Base-by-base conservation (phyloP, 1,140 invertebrate species). In the honey bee (Apis mellifera) region DNA sequence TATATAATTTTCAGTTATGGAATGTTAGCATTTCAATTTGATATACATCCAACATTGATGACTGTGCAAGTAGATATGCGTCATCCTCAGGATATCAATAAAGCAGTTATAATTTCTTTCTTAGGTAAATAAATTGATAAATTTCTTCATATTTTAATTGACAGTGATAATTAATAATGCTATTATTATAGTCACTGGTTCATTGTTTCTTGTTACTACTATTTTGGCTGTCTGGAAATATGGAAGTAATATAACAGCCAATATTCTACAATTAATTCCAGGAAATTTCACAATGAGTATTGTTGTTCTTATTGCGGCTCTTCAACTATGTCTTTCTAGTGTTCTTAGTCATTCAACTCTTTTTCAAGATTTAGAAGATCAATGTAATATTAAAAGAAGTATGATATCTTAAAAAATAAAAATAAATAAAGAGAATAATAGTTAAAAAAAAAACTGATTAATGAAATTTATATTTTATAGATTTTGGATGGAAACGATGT, bases 51-150 rank as follows among this genome's bases (percentile, higher is more conserved):
- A 8, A 96, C 96, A 84, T 92, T 97, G 71, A 94, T 97, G 89
- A 97, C 97, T 0, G 95, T 97, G 19, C 97, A 97, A 93, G 96
- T 97, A 64, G 97, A 97, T 89, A 97, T 97, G 97, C 94, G 95
- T 85, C 95, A 96, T 62, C 96, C 96, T 82, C 91, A 93, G 1
- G 95, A 96, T 82, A 95, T 97, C 23, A 94, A 95, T 82, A 93
- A 93, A 86, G 96, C 96, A 1, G 94, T 97, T 9, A 77, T 96
- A 2, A 91, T 94, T 57, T 96, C 96, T 23, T 97, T 97, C 92
- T 85, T 95, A 55, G 93, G 96, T 96, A 91, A 82, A 52, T 21
- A 2, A 23, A 19, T 32, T n/a, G 4, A 76, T 17, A 9, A 9
- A 65, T 48, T 55, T 17, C 15, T 11, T 62, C 42, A 48, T n/a